phyloP scores from a whole-genome alignment of 2,888 invertebrate species.

The Cosmopolites sordidus region DNA sequence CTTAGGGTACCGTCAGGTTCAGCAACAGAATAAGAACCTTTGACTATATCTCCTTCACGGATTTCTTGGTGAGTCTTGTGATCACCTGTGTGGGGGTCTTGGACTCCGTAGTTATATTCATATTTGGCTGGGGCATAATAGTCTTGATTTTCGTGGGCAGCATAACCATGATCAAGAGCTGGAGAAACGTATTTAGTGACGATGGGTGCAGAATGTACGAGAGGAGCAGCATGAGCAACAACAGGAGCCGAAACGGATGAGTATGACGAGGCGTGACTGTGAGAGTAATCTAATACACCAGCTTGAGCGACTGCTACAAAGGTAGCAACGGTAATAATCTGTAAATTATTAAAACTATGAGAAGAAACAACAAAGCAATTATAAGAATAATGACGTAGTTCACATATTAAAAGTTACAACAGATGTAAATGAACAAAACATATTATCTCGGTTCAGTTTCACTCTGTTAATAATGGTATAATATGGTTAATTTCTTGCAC shows the following conservation, averaged over 20 bases:
- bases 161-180: no score
- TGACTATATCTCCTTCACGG: no score
- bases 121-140: constrained; percentile 19
- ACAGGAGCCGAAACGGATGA: neutral
- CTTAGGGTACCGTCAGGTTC: constrained; percentile 56
- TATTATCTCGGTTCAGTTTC: no score
- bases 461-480: no score
- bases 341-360: no score
- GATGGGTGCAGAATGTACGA: constrained; percentile 8
- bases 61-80: no score
- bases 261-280: neutral
- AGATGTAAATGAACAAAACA: no score
- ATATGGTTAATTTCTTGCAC: no score
- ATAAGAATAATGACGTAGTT: neutral
- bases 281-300: no score
- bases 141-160: constrained; percentile 13
- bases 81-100: constrained; percentile 49
- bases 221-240: no score
- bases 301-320: constrained; percentile 10
- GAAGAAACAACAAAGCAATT: no score
- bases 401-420: no score
- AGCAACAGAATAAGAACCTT: constrained; percentile 54
- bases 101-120: constrained; percentile 3
- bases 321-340: constrained; percentile 5
- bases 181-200: constrained; percentile 13